Percentiles rank a stretch among this genome's conserved stretches.
Conservation (phyloP, 2,797 vertebrate genomes). For the Diplodus sargus region DNA sequence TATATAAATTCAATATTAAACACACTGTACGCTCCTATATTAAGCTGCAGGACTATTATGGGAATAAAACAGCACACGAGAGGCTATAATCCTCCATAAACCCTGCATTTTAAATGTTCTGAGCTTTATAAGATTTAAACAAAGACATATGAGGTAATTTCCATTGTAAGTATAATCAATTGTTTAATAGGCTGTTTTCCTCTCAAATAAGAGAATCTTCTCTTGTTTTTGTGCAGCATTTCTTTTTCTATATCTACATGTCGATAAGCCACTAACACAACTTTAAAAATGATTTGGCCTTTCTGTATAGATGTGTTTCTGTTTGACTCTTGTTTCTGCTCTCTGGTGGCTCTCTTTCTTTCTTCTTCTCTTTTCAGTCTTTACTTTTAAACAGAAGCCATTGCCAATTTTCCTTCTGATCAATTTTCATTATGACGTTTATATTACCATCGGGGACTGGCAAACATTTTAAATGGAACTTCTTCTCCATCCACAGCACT, state of each 20-base stretch:
- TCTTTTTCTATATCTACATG: not conserved
- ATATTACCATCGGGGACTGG: conserved; percentile 6
- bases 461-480: conserved; percentile 24
- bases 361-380: not conserved
- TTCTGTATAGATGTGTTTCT: not conserved
- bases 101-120: not conserved
- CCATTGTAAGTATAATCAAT: not conserved
- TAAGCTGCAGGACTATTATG: not conserved
- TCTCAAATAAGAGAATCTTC: not conserved
- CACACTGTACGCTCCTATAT: not conserved
- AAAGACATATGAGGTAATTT: not conserved
- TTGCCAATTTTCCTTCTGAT: conserved; percentile 26
- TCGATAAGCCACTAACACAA: not conserved
- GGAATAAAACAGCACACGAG: not conserved
- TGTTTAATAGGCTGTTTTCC: not conserved
- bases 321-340: not conserved
- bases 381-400: conserved; percentile 13
- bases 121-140: not conserved
- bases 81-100: not conserved
- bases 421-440: conserved; percentile 37
- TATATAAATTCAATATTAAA: not conserved
- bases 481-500: conserved; percentile 1
- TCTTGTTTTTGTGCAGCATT: not conserved
- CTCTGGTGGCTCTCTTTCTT: not conserved
- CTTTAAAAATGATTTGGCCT: not conserved